Evolutionary conservation across 2,113 vertebrate genomes (phyloP), one percentile per base, ranked within the genome.

Genomic region (Scomber scombrus): DNA sequence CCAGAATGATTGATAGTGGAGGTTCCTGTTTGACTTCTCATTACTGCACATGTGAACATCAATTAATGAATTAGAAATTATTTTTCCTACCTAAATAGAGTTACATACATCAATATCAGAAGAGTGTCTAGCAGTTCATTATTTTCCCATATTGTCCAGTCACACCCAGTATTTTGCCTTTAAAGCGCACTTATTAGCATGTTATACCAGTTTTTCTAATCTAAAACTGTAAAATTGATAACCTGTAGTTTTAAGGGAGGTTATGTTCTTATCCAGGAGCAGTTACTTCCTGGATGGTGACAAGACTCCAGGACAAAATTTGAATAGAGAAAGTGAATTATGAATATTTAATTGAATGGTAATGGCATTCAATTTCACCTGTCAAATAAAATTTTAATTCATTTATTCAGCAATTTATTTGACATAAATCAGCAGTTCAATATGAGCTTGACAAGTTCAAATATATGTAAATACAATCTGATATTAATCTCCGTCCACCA

Each of bases 331-430:
- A 77, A 70, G 8, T 6, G 70, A 78, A 62, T 80, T 50, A 55
- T 84, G 51, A 78, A 85, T 76, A 71, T 56, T 71, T 19, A 46
- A 81, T 57, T 70, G 15, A 74, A 57, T 80, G 43, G 46, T 80
- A 77, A 67, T 67, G 13, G 15, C 0, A 3, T 78, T 68, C 43
- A 31, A 61, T 79, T 78, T 51, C 46, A 60, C 19, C 26, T 34
- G 69, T 81, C 69, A 75, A 79, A 70, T 70, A 10, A 23, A 43
- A 31, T 4, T 23, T 72, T 1, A 19, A 74, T 72, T 67, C 11
- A 80, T 71, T 77, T 57, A 78, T 84, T 86, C 31, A 77, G 55
- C 12, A 51, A 74, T 74, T 74, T 14, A 82, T 71, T 80, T 65
- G 5, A 19, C 19, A 49, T 66, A 43, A 80, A 80, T 50, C 34